phyloP scores from a whole-genome alignment of 1,140 invertebrate species.

The Dinoponera quadriceps region DNA sequence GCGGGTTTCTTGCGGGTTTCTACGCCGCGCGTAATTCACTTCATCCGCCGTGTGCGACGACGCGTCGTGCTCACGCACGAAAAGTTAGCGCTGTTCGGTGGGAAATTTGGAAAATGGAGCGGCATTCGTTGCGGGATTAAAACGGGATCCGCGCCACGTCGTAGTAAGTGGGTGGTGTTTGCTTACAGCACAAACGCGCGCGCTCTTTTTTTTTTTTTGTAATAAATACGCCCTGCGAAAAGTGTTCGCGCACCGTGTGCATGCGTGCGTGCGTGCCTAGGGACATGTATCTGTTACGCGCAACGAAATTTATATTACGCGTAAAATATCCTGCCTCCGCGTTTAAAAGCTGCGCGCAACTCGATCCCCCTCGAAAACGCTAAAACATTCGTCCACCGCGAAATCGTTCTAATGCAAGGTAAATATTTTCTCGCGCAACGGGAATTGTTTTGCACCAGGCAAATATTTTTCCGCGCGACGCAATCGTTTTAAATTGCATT shows the following conservation, averaged over 20 bases:
- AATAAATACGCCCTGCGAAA: background rate
- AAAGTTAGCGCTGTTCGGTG: too few relatives aligned
- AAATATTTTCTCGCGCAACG: conserved; percentile 49
- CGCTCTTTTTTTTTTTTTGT: background rate
- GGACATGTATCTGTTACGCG: background rate
- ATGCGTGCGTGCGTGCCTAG: too few relatives aligned
- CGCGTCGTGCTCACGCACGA: background rate
- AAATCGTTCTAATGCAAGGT: conserved; percentile 53
- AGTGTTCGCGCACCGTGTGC: background rate
- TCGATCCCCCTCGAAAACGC: conserved; percentile 12
- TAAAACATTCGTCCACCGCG: conserved; percentile 23
- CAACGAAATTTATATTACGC: conserved; percentile 37
- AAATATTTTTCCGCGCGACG: conserved; percentile 52
- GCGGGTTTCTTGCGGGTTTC: too few relatives aligned
- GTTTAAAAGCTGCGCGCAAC: conserved; percentile 21
- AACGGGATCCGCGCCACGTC: background rate
- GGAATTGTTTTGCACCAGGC: conserved; percentile 47
- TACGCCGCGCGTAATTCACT: background rate
- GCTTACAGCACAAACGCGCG: background rate
- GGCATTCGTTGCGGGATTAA: background rate
- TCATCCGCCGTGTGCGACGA: background rate
- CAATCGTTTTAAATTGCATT: conserved; percentile 54
- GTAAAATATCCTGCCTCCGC: background rate
- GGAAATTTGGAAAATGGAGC: too few relatives aligned
- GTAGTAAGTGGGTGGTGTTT: background rate